Percentiles rank a stretch among this genome's conserved stretches.
These are phyloP conservation scores for Callionymus lyra DNA, from an alignment of 2,113 vertebrate genomes.

Conservation along the genomic window DNA sequence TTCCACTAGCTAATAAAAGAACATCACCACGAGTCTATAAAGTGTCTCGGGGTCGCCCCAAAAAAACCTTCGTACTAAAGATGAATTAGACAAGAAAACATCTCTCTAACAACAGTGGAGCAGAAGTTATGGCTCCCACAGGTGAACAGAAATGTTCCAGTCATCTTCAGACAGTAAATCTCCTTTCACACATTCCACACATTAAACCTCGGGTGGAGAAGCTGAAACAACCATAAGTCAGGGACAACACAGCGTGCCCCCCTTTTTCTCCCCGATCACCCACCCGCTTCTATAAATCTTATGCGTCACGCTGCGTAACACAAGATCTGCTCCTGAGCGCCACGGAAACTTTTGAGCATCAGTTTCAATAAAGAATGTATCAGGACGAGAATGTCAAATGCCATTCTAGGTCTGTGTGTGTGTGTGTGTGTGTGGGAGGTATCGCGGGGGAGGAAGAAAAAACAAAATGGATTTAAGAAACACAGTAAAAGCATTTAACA, in stretches of 20 bases:
- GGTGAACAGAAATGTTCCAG: conserved; percentile 37
- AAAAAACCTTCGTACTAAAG: too few species aligned
- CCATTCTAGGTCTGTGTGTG: conserved; percentile 3
- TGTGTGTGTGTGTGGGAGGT: conserved; percentile 7
- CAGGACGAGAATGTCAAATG: not conserved
- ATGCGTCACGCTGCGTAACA: conserved; percentile 30
- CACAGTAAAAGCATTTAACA: conserved; percentile 59
- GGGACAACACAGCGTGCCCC: conserved; percentile 27
- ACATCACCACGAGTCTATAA: too few species aligned
- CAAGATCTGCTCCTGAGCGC: conserved; percentile 31
- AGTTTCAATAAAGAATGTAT: conserved; percentile 42
- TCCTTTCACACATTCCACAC: conserved; percentile 49
- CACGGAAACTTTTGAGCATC: conserved; percentile 43
- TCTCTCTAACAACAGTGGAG: too few species aligned
- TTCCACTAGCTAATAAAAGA: too few species aligned
- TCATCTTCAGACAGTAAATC: conserved; percentile 44
- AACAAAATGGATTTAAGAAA: conserved; percentile 55
- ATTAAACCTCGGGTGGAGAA: conserved; percentile 57
- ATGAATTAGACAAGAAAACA: too few species aligned
- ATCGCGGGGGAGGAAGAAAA: conserved; percentile 19
- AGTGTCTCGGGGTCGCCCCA: too few species aligned
- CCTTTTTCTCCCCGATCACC: too few species aligned
- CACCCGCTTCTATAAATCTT: conserved; percentile 43
- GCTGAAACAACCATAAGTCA: conserved; percentile 33
- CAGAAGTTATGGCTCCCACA: conserved; percentile 15